Conservation (phyloP, 2,113 vertebrate species). For the Sigmodon hispidus region DNA sequence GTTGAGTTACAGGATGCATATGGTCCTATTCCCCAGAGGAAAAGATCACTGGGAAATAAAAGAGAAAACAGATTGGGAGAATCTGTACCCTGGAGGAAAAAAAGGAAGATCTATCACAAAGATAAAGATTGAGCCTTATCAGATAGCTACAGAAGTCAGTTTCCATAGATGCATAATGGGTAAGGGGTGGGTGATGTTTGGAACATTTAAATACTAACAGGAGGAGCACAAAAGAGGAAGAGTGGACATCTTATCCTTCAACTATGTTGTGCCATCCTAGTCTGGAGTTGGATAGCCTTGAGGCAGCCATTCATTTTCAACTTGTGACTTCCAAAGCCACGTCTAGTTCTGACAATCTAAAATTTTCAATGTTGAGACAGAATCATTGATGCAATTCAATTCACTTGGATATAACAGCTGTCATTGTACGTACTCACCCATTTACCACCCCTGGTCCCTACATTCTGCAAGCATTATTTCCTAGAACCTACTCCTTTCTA, state of each 20-base stretch:
- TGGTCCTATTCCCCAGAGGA: background rate
- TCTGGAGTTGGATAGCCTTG: background rate
- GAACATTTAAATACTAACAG: background rate
- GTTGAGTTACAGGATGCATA: background rate
- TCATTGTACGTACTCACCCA: background rate
- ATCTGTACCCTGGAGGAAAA: background rate
- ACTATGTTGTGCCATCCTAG: background rate
- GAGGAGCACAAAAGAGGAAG: background rate
- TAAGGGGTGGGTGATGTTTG: background rate
- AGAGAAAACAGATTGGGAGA: background rate
- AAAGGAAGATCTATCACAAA: background rate
- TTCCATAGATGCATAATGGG: background rate
- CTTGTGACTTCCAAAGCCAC: background rate
- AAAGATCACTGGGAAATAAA: background rate
- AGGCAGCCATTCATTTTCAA: background rate
- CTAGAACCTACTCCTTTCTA: background rate
- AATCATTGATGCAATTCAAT: background rate
- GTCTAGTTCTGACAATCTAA: background rate
- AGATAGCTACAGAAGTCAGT: background rate
- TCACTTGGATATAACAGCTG: background rate
- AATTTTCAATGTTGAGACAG: background rate
- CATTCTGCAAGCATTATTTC: background rate
- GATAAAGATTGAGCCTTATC: background rate
- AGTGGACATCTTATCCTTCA: background rate
- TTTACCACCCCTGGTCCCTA: background rate